A percentile compares a stretch with the other conserved stretches of the same genome.
Conservation (phyloP, 2,888 invertebrate genomes). For the Heteromyza rotundicornis region DNA sequence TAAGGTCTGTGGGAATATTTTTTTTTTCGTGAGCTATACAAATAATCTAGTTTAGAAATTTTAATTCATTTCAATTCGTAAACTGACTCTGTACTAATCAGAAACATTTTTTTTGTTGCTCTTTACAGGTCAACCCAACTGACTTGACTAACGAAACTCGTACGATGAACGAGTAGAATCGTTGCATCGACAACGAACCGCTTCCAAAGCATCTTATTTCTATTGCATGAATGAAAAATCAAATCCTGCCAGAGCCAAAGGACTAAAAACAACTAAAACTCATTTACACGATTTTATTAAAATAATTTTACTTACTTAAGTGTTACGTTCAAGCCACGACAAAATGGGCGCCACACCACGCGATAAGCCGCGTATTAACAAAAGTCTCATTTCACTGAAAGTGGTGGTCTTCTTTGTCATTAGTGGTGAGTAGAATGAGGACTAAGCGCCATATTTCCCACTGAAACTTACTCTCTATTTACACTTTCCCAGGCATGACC, state of each 20-base stretch:
- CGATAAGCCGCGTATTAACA: constrained; percentile 67
- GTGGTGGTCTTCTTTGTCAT: constrained; percentile 82
- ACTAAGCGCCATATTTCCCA: too few species aligned
- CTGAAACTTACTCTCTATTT: background rate
- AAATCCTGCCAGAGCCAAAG: constrained; percentile 29
- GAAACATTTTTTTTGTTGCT: too few species aligned
- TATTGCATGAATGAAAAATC: constrained; percentile 17
- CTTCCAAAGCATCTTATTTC: constrained; percentile 15
- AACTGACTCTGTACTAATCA: too few species aligned
- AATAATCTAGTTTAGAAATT: too few species aligned
- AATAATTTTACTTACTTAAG: background rate
- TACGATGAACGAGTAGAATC: constrained; percentile 15
- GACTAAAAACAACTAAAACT: constrained; percentile 12
- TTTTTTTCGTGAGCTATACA: too few species aligned
- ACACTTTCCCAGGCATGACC: constrained; percentile 71
- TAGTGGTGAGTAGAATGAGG: constrained; percentile 70
- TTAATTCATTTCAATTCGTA: too few species aligned
- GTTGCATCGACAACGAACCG: constrained; percentile 4
- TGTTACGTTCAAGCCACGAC: background rate
- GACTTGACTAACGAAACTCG: constrained; percentile 12
- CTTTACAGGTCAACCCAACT: background rate
- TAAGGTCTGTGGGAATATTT: too few species aligned
- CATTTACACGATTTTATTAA: background rate
- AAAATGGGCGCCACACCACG: constrained; percentile 55
- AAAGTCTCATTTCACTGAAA: constrained; percentile 78